Percentiles rank a stretch among this genome's conserved stretches.
Conservation (phyloP, 2,888 invertebrate species). For the Strigamia maritima region DNA sequence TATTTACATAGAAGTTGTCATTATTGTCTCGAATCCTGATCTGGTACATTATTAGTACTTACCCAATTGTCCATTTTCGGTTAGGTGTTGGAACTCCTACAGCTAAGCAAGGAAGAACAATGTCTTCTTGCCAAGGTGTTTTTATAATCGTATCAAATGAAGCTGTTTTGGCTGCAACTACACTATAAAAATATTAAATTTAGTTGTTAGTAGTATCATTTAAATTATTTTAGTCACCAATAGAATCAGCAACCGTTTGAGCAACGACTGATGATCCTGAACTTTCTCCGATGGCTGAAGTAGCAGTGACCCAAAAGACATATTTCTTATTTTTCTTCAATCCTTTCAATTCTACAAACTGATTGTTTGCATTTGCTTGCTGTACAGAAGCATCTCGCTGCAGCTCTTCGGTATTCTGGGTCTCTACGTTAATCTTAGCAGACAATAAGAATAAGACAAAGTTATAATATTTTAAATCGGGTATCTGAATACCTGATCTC, state of each 20-base stretch:
- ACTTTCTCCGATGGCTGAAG: constrained; percentile 29
- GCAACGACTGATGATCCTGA: neutral
- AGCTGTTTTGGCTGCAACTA: constrained; percentile 40
- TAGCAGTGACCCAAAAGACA: constrained; percentile 33
- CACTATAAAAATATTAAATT: neutral
- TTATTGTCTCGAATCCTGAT: too few relatives aligned
- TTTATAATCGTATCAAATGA: constrained; percentile 39
- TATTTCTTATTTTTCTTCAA: constrained; percentile 34
- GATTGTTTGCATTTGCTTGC: too few relatives aligned
- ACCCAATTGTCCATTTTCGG: constrained; percentile 36
- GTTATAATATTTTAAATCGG: too few relatives aligned
- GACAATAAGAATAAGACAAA: too few relatives aligned
- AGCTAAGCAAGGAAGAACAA: constrained; percentile 36
- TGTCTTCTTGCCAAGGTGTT: constrained; percentile 39
- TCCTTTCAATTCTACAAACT: too few relatives aligned
- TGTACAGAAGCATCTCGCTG: too few relatives aligned
- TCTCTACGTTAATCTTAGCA: too few relatives aligned
- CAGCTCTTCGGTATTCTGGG: too few relatives aligned
- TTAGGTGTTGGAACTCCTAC: constrained; percentile 39
- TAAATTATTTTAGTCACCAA: neutral
- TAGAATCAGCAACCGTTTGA: constrained; percentile 32
- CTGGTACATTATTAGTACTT: neutral
- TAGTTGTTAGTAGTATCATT: neutral
- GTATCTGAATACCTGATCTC: neutral
- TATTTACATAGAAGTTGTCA: neutral